Evolutionary conservation across 2,888 invertebrate species (phyloP).

Genomic region (Synanthedon tipuliformis): DNA sequence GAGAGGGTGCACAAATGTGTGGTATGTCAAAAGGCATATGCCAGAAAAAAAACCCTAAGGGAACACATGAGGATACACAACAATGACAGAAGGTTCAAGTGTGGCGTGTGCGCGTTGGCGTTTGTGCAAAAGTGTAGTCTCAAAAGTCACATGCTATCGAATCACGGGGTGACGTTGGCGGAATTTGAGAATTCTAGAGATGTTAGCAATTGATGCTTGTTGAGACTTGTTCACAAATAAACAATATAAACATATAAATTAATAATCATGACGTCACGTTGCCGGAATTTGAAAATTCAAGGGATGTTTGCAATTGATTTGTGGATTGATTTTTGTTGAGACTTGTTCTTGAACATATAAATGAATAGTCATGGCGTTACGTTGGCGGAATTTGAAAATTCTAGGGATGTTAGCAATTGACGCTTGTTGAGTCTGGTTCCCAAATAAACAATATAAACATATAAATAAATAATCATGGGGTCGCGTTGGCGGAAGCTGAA

Average conservation of each 20-base stretch:
- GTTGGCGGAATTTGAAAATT: slow-evolving; percentile 30
- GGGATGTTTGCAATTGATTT: background rate
- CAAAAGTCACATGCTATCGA: slow-evolving; percentile 54
- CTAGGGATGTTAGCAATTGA: slow-evolving; percentile 6
- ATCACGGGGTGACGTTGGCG: slow-evolving; percentile 42
- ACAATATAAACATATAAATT: too few species aligned
- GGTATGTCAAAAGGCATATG: slow-evolving; percentile 48
- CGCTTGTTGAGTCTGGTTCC: too few species aligned
- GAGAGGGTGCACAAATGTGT: slow-evolving; percentile 47
- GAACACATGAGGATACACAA: slow-evolving; percentile 61
- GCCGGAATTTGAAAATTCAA: slow-evolving; percentile 31
- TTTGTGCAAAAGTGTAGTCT: slow-evolving; percentile 57
- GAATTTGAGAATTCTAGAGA: slow-evolving; percentile 32
- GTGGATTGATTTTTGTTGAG: slow-evolving; percentile 11
- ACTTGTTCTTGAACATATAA: too few species aligned
- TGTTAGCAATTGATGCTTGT: background rate
- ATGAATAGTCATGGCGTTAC: too few species aligned
- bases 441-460: too few species aligned
- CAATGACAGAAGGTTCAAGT: slow-evolving; percentile 53
- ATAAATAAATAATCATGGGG: too few species aligned
- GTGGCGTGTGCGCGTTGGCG: slow-evolving; percentile 40
- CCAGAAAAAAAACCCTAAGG: slow-evolving; percentile 48
- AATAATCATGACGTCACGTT: too few species aligned
- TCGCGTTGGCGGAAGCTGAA: too few species aligned
- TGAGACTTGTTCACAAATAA: too few species aligned